Base-by-base conservation (phyloP, 2,888 invertebrate genomes). In the Siphonodentalium dalli region DNA sequence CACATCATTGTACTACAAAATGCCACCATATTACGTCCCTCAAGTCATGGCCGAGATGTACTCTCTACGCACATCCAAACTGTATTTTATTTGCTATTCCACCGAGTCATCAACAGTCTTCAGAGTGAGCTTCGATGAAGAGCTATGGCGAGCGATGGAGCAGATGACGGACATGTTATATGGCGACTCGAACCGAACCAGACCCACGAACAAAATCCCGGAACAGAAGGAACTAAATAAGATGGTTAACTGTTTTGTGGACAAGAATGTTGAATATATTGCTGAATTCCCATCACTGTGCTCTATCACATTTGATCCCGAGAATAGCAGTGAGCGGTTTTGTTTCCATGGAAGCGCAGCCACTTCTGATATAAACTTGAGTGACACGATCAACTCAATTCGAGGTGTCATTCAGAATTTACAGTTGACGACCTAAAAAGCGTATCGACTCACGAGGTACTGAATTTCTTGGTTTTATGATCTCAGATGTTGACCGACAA, bases 21-120 rank as follows among this genome's bases (percentile, higher is more conserved):
- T 55, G 0, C 60, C 58, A 7, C 23, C 20, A n/a, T 53, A 55
- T 26, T 63, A 60, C 27, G 50, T 56, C 1, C 45, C 49, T 3
- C 52, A 63, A 51, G 31, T 60, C 23, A n/a, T 63, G 0, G 7
- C n/a, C 1, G 58, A 58, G 51, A 63, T 63, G 59, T 2, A 20
- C 1, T 40, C 24, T 7, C 21, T 57, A 20, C 24, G 42, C 2
- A 21, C 18, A 1, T 11, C 45, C 3, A 11, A 7, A 4, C 33
- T 59, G 3, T 31, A 20, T 11, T 51, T 38, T 29, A 1, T 57
- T 4, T 44, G 31, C 15, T 53, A 53, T 15, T 13, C 31, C 2
- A 27, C 35, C 11, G 43, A 61, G 15, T 31, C 38, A 20, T 46
- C 52, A 11, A 41, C 38, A 2, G 29, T 54, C 20, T 39, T 39